Evolutionary conservation across 2,113 vertebrate genomes (phyloP).

Genomic region (Bagarius yarrelli): DNA sequence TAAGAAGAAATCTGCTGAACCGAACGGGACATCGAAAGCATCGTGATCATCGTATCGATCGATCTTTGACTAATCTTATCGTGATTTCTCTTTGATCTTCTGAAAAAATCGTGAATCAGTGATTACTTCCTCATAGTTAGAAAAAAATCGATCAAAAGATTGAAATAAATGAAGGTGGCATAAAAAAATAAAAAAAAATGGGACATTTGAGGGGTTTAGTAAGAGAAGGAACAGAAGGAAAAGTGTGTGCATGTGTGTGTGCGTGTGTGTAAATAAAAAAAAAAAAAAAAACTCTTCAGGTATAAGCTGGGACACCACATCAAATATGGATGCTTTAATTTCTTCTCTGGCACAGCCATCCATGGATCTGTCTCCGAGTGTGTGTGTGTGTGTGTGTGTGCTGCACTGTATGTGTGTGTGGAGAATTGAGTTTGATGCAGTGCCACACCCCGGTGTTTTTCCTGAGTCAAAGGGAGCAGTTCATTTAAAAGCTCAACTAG

Average conservation of each 20-base stretch:
- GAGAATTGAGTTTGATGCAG: constrained; percentile 11
- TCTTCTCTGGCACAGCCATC: neutral
- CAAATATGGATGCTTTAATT: constrained; percentile 67
- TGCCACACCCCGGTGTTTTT: constrained; percentile 34
- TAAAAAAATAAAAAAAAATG: too few species aligned
- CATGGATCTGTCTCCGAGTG: neutral
- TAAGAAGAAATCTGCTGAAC: neutral
- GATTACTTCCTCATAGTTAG: neutral
- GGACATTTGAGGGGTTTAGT: too few species aligned
- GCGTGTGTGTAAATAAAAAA: constrained; percentile 1
- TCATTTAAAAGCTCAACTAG: constrained; percentile 43
- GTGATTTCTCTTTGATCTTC: too few species aligned
- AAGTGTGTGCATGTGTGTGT: neutral
- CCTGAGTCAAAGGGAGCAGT: constrained; percentile 44
- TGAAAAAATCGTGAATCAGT: neutral
- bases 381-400: constrained; percentile 34
- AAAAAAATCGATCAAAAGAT: neutral
- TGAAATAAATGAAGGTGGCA: neutral
- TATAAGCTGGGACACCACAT: constrained; percentile 50
- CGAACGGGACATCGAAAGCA: too few species aligned
- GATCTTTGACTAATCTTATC: too few species aligned
- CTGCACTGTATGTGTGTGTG: neutral
- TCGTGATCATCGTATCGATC: too few species aligned
- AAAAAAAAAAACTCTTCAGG: neutral
- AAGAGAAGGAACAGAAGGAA: too few species aligned